phyloP scores from a whole-genome alignment of 1,140 invertebrate species.

The Chlorops oryzae region DNA sequence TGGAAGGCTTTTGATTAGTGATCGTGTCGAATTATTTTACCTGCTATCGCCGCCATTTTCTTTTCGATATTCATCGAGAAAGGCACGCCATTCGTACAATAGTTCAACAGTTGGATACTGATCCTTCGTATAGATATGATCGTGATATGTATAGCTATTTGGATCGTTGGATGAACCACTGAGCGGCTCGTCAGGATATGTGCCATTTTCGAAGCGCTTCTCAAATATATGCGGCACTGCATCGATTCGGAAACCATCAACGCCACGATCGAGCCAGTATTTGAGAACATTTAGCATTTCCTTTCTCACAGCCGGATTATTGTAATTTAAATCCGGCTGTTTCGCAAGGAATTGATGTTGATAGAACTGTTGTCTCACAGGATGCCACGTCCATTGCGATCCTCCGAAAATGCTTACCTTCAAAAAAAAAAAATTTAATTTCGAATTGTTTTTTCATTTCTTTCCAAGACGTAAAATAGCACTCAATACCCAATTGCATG shows the following conservation, averaged over 20 bases:
- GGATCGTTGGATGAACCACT: slow-evolving; percentile 36
- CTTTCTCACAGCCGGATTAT: slow-evolving; percentile 54
- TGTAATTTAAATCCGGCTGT: slow-evolving; percentile 68
- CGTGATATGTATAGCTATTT: slow-evolving; percentile 47
- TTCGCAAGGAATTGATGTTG: slow-evolving; percentile 57
- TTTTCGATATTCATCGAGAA: slow-evolving; percentile 50
- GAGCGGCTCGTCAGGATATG: slow-evolving; percentile 50
- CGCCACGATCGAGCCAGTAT: slow-evolving; percentile 69
- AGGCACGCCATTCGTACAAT: slow-evolving; percentile 52
- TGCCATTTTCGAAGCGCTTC: slow-evolving; percentile 51
- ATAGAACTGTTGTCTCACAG: slow-evolving; percentile 58
- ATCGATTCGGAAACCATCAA: slow-evolving; percentile 70
- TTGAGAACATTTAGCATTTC: slow-evolving; percentile 60
- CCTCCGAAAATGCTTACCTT: slow-evolving; percentile 53
- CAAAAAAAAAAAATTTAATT: slow-evolving; percentile 23
- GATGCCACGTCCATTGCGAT: slow-evolving; percentile 59
- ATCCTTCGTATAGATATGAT: slow-evolving; percentile 54
- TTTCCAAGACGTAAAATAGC: not conserved
- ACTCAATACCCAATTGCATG: slow-evolving; percentile 63
- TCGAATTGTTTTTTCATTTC: too few species aligned
- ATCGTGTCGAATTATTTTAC: slow-evolving; percentile 4
- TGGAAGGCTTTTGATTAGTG: too few species aligned
- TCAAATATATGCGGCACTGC: slow-evolving; percentile 60
- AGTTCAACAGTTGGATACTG: slow-evolving; percentile 51
- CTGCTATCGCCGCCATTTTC: slow-evolving; percentile 32